Conservation (phyloP, 2,888 invertebrate species). For the Caenorhabditis sulstoni region DNA sequence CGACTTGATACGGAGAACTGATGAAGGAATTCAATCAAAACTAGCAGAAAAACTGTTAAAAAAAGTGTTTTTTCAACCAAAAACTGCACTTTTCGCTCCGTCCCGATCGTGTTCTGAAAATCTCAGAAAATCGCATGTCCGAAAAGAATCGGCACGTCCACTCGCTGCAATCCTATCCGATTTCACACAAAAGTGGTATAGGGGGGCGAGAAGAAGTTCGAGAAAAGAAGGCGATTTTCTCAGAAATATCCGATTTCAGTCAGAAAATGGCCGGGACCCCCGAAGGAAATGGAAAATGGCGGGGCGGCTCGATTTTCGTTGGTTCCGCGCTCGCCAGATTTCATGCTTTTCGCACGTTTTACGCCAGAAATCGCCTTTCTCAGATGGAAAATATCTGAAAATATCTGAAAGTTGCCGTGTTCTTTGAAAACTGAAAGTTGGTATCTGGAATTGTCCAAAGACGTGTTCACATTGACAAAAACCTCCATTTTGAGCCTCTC, state of each 20-base stretch:
- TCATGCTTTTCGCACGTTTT: conserved; percentile 35
- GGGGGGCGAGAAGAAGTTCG: conserved; percentile 27
- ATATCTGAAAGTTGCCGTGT: too few relatives aligned
- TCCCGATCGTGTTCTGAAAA: too few relatives aligned
- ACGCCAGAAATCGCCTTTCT: too few relatives aligned
- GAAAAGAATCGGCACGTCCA: too few relatives aligned
- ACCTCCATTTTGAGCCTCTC: too few relatives aligned
- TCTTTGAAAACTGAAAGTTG: too few relatives aligned
- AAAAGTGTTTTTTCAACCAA: not conserved
- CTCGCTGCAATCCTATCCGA: conserved; percentile 29
- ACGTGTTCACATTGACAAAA: too few relatives aligned
- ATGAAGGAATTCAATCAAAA: not conserved
- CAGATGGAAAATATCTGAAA: too few relatives aligned
- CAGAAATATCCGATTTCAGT: conserved; percentile 52
- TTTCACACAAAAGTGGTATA: conserved; percentile 27
- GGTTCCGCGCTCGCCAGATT: not conserved
- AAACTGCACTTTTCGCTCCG: too few relatives aligned
- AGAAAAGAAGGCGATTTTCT: conserved; percentile 28
- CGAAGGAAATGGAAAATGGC: not conserved
- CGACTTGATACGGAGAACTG: not conserved
- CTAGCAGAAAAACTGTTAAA: not conserved
- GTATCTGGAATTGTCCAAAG: too few relatives aligned
- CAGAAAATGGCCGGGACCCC: conserved; percentile 20
- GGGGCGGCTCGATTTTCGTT: conserved; percentile 22
- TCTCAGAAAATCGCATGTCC: too few relatives aligned